phyloP scores from a whole-genome alignment of 2,888 invertebrate genomes.

The Rotaria magnacalcarata region DNA sequence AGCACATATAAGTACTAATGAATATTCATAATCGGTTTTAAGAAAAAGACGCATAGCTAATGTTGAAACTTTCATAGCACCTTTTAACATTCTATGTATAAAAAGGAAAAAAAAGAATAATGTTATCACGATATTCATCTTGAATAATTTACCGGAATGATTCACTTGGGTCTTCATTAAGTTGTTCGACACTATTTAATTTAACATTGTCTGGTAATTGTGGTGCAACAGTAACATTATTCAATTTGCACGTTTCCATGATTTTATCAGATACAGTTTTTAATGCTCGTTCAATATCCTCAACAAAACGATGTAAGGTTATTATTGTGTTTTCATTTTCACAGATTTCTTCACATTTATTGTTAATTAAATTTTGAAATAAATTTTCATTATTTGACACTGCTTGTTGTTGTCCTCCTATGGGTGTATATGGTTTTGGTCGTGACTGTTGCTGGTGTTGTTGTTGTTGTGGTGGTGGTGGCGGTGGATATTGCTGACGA shows the following conservation, averaged over 20 bases:
- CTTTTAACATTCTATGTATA: conserved; percentile 27
- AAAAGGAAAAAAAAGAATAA: not conserved
- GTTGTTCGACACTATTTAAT: not conserved
- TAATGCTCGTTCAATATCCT: conserved; percentile 30
- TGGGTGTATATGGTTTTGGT: no score
- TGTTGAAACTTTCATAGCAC: conserved; percentile 12
- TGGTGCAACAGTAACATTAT: not conserved
- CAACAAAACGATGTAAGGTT: not conserved
- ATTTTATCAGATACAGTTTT: conserved; percentile 27
- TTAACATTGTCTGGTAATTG: conserved; percentile 7
- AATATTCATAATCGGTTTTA: not conserved
- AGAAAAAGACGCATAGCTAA: conserved; percentile 6
- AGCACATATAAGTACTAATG: conserved; percentile 31
- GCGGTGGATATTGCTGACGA: not conserved
- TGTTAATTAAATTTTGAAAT: not conserved
- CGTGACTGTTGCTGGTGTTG: no score
- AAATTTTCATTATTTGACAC: not conserved
- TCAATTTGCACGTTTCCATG: not conserved
- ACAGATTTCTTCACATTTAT: not conserved
- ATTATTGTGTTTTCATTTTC: not conserved
- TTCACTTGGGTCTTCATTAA: not conserved
- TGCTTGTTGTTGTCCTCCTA: not conserved
- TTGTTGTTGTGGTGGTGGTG: not conserved
- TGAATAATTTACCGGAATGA: not conserved
- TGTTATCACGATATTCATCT: no score